Conservation (phyloP, 2,113 vertebrate genomes). For the Cephalopterus ornatus region DNA sequence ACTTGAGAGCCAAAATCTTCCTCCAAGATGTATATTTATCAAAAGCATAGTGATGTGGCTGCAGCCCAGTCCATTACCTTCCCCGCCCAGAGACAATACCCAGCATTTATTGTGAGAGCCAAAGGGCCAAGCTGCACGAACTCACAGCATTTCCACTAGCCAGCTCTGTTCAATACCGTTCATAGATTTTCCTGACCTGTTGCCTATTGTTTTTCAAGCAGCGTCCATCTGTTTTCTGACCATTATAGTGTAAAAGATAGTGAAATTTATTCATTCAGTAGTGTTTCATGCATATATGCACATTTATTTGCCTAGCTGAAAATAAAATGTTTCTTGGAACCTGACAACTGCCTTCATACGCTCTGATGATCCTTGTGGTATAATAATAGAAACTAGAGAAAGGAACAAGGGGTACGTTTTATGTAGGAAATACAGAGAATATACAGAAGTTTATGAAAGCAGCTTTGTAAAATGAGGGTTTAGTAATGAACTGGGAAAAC, state of each 20-base stretch:
- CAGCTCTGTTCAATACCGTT: background rate
- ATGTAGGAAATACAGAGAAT: background rate
- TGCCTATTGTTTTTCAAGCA: background rate
- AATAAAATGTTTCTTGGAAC: background rate
- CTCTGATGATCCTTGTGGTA: background rate
- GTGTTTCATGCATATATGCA: background rate
- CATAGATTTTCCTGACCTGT: background rate
- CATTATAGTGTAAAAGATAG: background rate
- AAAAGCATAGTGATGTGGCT: background rate
- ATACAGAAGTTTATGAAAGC: background rate
- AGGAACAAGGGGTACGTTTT: background rate
- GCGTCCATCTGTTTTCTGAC: background rate
- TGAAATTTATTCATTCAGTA: background rate
- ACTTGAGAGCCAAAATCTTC: background rate
- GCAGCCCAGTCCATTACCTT: background rate
- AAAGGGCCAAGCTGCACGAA: background rate
- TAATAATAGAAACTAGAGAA: background rate
- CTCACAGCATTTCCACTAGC: background rate
- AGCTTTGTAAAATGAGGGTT: background rate
- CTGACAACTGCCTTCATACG: background rate
- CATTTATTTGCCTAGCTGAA: background rate
- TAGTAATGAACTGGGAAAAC: background rate
- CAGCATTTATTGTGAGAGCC: background rate
- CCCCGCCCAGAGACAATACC: background rate
- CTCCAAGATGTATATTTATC: background rate